phyloP scores from a whole-genome alignment of 2,797 vertebrate genomes.

The Anableps anableps region DNA sequence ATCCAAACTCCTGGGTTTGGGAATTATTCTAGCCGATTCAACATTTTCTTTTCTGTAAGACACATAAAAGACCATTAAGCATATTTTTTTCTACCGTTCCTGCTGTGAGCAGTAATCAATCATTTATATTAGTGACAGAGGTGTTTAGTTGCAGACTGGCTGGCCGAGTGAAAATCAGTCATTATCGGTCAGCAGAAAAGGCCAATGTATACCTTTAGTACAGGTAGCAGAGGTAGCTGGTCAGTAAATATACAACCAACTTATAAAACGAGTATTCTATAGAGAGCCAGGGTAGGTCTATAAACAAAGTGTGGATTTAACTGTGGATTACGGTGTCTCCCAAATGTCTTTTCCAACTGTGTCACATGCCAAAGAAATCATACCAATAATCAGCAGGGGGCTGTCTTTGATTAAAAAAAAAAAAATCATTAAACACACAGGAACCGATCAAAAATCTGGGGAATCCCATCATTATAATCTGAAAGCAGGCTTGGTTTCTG shows the following conservation, averaged over 20 bases:
- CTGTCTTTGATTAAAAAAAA: slow-evolving; percentile 52
- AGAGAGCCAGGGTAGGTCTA: background rate
- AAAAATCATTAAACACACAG: slow-evolving; percentile 45
- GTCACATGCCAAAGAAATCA: slow-evolving; percentile 12
- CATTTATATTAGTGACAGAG: background rate
- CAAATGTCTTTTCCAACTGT: background rate
- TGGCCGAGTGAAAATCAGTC: background rate
- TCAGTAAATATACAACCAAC: background rate
- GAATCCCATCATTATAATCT: slow-evolving; percentile 71
- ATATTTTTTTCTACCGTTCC: background rate
- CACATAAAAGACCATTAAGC: background rate
- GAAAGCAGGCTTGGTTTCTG: slow-evolving; percentile 12
- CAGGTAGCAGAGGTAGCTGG: background rate
- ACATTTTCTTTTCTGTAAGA: background rate
- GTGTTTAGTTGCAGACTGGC: background rate
- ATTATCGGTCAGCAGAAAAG: background rate
- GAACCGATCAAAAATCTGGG: slow-evolving; percentile 64
- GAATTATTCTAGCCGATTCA: background rate
- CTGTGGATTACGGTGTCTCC: slow-evolving; percentile 13
- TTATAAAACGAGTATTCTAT: background rate
- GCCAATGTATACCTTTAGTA: background rate
- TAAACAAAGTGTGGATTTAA: slow-evolving; percentile 14
- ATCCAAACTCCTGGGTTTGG: background rate
- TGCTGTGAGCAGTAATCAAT: background rate
- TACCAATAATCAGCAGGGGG: slow-evolving; percentile 36